Conservation (phyloP, 2,797 vertebrate species). For the Ciconia nigra region DNA sequence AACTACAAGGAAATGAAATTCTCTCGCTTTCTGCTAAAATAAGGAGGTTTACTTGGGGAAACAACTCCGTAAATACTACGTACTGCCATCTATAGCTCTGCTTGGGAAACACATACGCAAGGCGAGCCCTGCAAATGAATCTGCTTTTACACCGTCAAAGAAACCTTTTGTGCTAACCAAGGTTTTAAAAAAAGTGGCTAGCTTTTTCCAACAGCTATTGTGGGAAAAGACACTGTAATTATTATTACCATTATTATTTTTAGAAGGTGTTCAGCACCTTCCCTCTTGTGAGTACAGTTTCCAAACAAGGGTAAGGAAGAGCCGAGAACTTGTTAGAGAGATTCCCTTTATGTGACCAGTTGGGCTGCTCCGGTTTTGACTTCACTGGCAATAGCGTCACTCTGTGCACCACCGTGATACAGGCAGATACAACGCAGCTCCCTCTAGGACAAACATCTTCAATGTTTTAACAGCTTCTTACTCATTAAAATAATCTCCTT, state of each 20-base stretch:
- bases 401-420: neutral
- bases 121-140: neutral
- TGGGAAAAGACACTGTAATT: neutral
- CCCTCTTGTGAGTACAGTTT: neutral
- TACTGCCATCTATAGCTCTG: conserved; percentile 61
- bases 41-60: conserved; percentile 29
- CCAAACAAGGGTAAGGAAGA: neutral
- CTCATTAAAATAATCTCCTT: neutral
- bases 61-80: conserved; percentile 35
- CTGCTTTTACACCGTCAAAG: neutral
- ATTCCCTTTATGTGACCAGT: neutral
- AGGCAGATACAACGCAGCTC: neutral
- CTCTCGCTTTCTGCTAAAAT: conserved; percentile 22
- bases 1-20: conserved; percentile 14
- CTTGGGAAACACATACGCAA: neutral
- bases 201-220: neutral
- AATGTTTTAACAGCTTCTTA: neutral
- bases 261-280: neutral
- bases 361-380: neutral
- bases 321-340: neutral
- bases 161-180: neutral
- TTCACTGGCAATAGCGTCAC: neutral
- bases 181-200: neutral
- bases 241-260: neutral
- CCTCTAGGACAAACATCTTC: neutral